Evolutionary conservation across 2,888 invertebrate species (phyloP).

Genomic region (Dryomyza anilis): DNA sequence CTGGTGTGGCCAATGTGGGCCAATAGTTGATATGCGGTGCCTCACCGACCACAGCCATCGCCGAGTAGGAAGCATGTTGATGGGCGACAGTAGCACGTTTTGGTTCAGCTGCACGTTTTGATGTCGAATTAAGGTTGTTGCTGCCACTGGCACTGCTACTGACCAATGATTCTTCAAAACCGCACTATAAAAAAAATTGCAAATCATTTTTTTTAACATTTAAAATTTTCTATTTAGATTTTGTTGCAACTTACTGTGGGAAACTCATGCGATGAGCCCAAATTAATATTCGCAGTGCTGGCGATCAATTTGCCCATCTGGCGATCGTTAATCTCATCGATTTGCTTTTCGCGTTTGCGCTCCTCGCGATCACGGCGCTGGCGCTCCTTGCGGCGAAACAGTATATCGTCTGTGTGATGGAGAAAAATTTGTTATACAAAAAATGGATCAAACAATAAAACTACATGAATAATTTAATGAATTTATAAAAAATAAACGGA

Average conservation of each 20-base stretch:
- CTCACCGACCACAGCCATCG: slow-evolving; percentile 49
- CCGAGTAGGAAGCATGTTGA: slow-evolving; percentile 42
- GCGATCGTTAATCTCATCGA: slow-evolving; percentile 73
- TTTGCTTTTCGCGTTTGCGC: slow-evolving; percentile 77
- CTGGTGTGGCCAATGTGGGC: slow-evolving; percentile 42
- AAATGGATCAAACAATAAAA: too few relatives aligned
- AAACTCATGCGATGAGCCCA: slow-evolving; percentile 64
- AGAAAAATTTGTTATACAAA: neutral
- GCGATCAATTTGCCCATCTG: slow-evolving; percentile 71
- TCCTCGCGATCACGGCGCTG: slow-evolving; percentile 78
- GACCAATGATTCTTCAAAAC: slow-evolving; percentile 53
- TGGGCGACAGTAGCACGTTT: too few relatives aligned
- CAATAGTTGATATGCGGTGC: slow-evolving; percentile 46
- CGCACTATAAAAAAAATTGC: slow-evolving; percentile 44
- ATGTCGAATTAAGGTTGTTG: slow-evolving; percentile 22
- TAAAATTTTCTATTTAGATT: neutral
- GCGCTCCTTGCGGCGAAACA: slow-evolving; percentile 72
- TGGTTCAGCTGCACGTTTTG: too few relatives aligned
- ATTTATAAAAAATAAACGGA: too few relatives aligned
- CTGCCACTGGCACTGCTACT: slow-evolving; percentile 19
- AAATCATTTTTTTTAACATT: too few relatives aligned
- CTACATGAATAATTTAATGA: too few relatives aligned
- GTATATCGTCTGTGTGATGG: slow-evolving; percentile 70
- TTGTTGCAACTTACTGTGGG: slow-evolving; percentile 62
- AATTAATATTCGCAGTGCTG: slow-evolving; percentile 68